phyloP scores from a whole-genome alignment of 2,888 invertebrate species.

The Drosophila imparisetae region DNA sequence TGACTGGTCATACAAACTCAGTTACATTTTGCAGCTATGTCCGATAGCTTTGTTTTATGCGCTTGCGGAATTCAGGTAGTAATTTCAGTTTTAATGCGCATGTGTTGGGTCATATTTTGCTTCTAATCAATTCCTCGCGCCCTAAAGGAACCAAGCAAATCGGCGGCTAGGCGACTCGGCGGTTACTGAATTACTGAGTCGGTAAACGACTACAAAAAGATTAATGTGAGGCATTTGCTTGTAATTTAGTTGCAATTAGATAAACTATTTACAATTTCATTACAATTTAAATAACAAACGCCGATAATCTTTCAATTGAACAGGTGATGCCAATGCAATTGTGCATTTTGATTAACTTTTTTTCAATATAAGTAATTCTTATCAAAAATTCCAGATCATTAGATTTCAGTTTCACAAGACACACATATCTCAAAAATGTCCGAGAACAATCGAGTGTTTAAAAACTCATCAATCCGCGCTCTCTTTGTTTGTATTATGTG shows the following conservation, averaged over 20 bases:
- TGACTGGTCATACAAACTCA: conserved; percentile 33
- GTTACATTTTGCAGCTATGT: conserved; percentile 31
- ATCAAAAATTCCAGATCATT: conserved; percentile 21
- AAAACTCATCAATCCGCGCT: conserved; percentile 1
- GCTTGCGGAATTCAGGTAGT: conserved; percentile 78
- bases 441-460: not conserved
- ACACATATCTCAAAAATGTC: not conserved
- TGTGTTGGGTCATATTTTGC: conserved; percentile 56
- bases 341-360: not conserved
- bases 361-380: not conserved
- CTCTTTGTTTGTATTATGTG: conserved; percentile 1
- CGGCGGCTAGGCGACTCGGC: not conserved
- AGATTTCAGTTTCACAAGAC: conserved; percentile 4
- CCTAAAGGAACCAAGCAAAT: conserved; percentile 40
- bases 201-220: conserved; percentile 13
- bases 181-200: not conserved
- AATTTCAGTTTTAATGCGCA: conserved; percentile 70
- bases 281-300: conserved; percentile 24
- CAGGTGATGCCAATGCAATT: conserved; percentile 17
- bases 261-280: conserved; percentile 52
- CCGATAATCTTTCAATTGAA: conserved; percentile 7
- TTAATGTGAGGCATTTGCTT: conserved; percentile 48
- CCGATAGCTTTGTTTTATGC: conserved; percentile 58
- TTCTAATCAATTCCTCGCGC: conserved; percentile 60
- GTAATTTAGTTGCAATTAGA: conserved; percentile 58